Base-by-base conservation (phyloP, 2,113 vertebrate species). In the Saimiri boliviensis region DNA sequence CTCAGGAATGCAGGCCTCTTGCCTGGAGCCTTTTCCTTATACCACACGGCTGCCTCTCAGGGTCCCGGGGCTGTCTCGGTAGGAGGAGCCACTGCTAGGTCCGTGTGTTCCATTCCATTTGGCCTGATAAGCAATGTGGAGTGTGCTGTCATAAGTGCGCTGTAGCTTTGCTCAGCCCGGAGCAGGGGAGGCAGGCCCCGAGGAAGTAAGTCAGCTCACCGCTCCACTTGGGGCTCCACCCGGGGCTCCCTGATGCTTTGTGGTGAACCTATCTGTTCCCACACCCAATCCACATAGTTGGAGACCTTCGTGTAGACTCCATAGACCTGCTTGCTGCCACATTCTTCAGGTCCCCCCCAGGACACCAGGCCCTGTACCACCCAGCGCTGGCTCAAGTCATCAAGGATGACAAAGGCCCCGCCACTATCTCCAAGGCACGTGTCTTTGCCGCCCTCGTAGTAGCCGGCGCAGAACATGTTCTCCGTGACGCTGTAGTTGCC, bases 391-490 rank as follows among this genome's bases (percentile, higher is more conserved):
- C 97, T 99, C 81, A 66, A 93, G 0, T 98, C 95, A 32, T 99
- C 99, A 94, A 99, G 98, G 89, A 99, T 99, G 80, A 99, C 98
- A 0, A 99, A 99, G 0, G 99, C 99, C 54, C 99, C 99, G 0
- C 99, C 99, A 0, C 99, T 99, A 97, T 99, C 99, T 47, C 99
- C 99, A 58, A 99, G 92, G 97, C 99, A 99, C 0, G 99, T 99
- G 98, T 99, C 99, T 30, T 98, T 98, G 23, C 99, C 99, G 0
- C 99, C 99, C 93, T 99, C 99, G 0, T 99, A 99, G 98, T 99
- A 99, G 13, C 99, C 99, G 0, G 99, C 99, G 0, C 99, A 99
- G 99, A 99, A 99, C 99, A 99, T 99, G 98, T 99, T 99, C 95
- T 99, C 98, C 0, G 99, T 99, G 97, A 99, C 99, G 0, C 99